Evolutionary conservation across 2,797 vertebrate genomes (phyloP), one percentile per base, ranked within the genome.

Genomic region (Ispidina lecontei): DNA sequence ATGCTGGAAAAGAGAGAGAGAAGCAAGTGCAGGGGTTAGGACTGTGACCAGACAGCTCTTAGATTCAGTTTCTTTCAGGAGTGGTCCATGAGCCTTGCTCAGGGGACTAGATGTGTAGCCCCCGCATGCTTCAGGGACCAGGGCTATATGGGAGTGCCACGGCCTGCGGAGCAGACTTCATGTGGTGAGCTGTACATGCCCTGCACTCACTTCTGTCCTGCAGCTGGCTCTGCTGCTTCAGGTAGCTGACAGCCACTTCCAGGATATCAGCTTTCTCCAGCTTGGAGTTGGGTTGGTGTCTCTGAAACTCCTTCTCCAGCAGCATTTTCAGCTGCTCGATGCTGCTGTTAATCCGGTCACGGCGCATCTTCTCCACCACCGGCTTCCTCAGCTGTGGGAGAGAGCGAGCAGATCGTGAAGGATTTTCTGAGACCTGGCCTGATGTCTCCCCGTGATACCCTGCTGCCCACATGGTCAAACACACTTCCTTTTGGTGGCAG

Each of bases 221-320:
- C 83, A 92, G n/a, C 65, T 90, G 81, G 67, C 60, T 95, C 77
- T 96, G 96, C 94, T 97, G 97, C 39, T 96, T 98, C 96, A 98
- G 91, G 62, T 98, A 98, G 73, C 93, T 91, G 91, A 98, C 98
- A 0, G 98, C 96, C 97, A 98, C 98, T 95, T 98, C 98, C 95
- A 98, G 75, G 94, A 98, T 98, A 91, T 98, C 98, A 0, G 98
- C 98, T 93, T 98, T 98, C 96, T 98, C 98, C 54, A 98, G 98
- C 94, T 98, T 98, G 67, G 98, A 98, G 90, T 98, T 98, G 18
- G 98, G 98, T 74, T 97, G 97, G 64, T 98, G 97, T 37, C 98
- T 95, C 77, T 98, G 97, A 84, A 98, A 98, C 92, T 98, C 98
- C 93, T 97, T 97, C 96, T 97, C 96, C 97, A 98, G 97, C 23